Evolutionary conservation across 2,113 vertebrate genomes (phyloP).

Genomic region (Nothocercus julius): DNA sequence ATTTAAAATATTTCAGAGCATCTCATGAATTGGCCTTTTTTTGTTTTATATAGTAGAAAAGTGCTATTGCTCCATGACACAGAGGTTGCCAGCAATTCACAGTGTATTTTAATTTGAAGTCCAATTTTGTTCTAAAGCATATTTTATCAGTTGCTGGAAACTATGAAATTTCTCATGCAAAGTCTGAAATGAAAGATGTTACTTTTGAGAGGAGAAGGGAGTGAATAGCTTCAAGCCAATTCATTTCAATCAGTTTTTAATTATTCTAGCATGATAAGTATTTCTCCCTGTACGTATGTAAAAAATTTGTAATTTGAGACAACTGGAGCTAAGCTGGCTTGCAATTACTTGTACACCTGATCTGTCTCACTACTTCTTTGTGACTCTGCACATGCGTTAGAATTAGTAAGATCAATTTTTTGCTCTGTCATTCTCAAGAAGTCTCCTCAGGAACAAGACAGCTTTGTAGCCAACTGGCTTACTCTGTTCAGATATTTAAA

Average conservation of each 20-base stretch:
- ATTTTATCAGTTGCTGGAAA: constrained; percentile 45
- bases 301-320: constrained; percentile 50
- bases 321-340: constrained; percentile 54
- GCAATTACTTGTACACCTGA: background rate
- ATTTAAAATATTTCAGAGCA: background rate
- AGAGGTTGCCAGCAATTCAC: background rate
- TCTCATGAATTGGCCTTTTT: constrained; percentile 6
- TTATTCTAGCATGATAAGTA: constrained; percentile 41
- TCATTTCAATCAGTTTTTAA: constrained; percentile 44
- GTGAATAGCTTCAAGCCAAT: constrained; percentile 21
- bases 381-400: background rate
- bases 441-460: constrained; percentile 4
- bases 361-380: constrained; percentile 9
- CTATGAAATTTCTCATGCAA: constrained; percentile 38
- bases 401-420: constrained; percentile 17
- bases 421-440: constrained; percentile 8
- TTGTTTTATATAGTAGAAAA: background rate
- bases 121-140: constrained; percentile 4
- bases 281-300: constrained; percentile 19
- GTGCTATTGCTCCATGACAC: background rate
- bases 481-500: constrained; percentile 20
- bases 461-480: constrained; percentile 6
- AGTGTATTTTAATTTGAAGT: constrained; percentile 15
- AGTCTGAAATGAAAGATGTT: constrained; percentile 51
- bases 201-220: constrained; percentile 22